phyloP scores from a whole-genome alignment of 2,113 vertebrate species.

The Stomatorhinus ivindoensis region DNA sequence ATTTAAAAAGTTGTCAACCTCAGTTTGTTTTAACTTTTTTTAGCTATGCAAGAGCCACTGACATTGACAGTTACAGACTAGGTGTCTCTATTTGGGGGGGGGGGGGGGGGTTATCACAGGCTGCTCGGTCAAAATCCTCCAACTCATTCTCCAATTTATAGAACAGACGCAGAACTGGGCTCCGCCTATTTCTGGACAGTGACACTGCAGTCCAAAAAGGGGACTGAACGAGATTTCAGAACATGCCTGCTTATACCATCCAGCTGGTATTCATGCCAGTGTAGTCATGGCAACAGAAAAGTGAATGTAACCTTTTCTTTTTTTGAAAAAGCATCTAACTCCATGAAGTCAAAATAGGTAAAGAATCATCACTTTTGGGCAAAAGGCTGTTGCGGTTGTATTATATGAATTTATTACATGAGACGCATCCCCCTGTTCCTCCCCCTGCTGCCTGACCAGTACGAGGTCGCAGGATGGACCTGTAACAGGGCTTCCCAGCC shows the following conservation, averaged over 20 bases:
- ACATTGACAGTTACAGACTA: not conserved
- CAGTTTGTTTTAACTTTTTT: not conserved
- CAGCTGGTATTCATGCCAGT: not conserved
- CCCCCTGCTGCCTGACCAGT: not conserved
- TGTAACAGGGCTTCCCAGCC: not conserved
- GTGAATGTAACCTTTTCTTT: not conserved
- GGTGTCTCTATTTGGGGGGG: not conserved
- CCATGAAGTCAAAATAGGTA: not conserved
- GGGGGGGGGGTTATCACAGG: not conserved
- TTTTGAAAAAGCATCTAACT: not conserved
- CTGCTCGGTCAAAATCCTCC: not conserved
- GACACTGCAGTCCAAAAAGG: not conserved
- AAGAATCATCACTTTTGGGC: not conserved
- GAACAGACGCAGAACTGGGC: not conserved
- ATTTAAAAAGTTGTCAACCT: not conserved
- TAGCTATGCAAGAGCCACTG: not conserved
- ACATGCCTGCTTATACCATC: not conserved
- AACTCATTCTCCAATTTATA: not conserved
- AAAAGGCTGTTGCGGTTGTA: not conserved
- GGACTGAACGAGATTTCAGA: not conserved
- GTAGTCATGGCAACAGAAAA: not conserved
- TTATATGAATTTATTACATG: not conserved
- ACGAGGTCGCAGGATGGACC: not conserved
- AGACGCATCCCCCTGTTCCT: not conserved
- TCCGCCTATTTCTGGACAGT: not conserved